Percentiles rank a stretch among this genome's conserved stretches.
Evolutionary conservation across 2,797 vertebrate genomes (phyloP).

Genomic region (Acanthurus lineatus): DNA sequence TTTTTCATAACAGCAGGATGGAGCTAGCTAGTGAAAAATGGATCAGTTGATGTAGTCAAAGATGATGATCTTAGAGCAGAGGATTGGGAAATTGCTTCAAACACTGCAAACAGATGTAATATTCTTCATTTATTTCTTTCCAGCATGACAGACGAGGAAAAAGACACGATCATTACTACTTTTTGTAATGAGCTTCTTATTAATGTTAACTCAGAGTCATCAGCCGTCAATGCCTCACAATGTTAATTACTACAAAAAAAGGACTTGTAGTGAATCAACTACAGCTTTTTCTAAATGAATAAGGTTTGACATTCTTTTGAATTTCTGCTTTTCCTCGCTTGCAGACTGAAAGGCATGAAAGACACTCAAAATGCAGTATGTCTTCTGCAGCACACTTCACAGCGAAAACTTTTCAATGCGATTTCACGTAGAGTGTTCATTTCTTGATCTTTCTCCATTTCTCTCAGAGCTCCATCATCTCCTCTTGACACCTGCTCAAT

Average conservation of each 20-base stretch:
- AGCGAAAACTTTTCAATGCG: slow-evolving; percentile 19
- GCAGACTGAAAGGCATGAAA: background rate
- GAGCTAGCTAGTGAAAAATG: slow-evolving; percentile 15
- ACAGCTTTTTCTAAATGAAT: background rate
- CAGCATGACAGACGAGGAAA: slow-evolving; percentile 3
- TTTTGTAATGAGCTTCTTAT: slow-evolving; percentile 4
- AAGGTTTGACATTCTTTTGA: background rate
- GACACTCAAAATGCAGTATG: background rate
- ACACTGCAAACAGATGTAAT: slow-evolving; percentile 18
- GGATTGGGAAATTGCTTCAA: slow-evolving; percentile 23
- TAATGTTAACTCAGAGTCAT: slow-evolving; percentile 20
- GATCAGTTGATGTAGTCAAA: slow-evolving; percentile 25
- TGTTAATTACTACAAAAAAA: slow-evolving; percentile 29
- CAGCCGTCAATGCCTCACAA: slow-evolving; percentile 4
- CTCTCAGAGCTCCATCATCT: slow-evolving; percentile 27
- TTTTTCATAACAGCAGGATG: slow-evolving; percentile 28
- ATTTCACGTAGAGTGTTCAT: background rate
- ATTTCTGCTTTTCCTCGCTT: slow-evolving; percentile 9
- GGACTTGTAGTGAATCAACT: background rate
- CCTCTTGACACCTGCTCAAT: slow-evolving; percentile 33
- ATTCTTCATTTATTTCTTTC: slow-evolving; percentile 26
- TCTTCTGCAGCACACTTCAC: background rate
- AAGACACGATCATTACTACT: slow-evolving; percentile 13
- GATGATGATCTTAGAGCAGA: slow-evolving; percentile 32
- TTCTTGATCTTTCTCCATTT: slow-evolving; percentile 1